Evolutionary conservation across 2,888 invertebrate genomes (phyloP).

Genomic region (Ferdinandea cuprea): DNA sequence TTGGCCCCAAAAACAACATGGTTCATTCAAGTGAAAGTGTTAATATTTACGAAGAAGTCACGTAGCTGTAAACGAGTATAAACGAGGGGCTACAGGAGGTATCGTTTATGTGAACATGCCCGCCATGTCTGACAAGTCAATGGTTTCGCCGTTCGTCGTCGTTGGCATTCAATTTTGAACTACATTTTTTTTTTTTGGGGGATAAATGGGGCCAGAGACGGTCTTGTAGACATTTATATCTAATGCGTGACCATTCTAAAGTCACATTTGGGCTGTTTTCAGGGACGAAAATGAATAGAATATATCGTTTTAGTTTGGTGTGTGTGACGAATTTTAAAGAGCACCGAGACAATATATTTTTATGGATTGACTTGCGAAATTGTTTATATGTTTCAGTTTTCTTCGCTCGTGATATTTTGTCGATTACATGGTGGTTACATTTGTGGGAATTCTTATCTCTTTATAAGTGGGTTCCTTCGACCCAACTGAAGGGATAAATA

Average conservation of each 20-base stretch:
- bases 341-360: slow-evolving; percentile 30
- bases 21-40: slow-evolving; percentile 61
- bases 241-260: slow-evolving; percentile 40
- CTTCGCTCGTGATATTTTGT: neutral
- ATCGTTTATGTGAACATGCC: slow-evolving; percentile 17
- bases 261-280: slow-evolving; percentile 13
- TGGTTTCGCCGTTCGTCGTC: slow-evolving; percentile 8
- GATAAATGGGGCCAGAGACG: neutral
- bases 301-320: neutral
- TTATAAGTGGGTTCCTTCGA: slow-evolving; percentile 30
- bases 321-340: slow-evolving; percentile 65
- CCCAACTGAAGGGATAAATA: neutral
- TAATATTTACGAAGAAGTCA: slow-evolving; percentile 59
- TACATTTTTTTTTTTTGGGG: neutral
- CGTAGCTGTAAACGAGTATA: slow-evolving; percentile 25
- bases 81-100: neutral
- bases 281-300: slow-evolving; percentile 13
- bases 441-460: slow-evolving; percentile 39
- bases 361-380: slow-evolving; percentile 55
- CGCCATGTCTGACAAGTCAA: slow-evolving; percentile 11
- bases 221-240: slow-evolving; percentile 34
- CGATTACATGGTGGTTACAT: neutral
- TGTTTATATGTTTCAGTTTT: slow-evolving; percentile 29
- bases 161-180: slow-evolving; percentile 43
- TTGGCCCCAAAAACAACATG: neutral